phyloP scores from a whole-genome alignment of 2,113 vertebrate genomes.

The Ardeotis arabs region DNA sequence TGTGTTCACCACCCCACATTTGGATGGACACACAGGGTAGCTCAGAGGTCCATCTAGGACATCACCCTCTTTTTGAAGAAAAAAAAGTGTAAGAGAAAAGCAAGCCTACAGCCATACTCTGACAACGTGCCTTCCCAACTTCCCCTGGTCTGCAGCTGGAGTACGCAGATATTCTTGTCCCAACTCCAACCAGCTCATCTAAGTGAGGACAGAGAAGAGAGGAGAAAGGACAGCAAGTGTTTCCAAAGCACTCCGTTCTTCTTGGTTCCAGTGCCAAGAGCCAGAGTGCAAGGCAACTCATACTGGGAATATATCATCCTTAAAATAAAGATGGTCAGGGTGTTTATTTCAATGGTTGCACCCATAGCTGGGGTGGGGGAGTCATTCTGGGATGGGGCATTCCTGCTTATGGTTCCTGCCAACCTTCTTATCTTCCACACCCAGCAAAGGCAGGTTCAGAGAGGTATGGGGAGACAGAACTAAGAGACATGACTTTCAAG shows the following conservation, averaged over 20 bases:
- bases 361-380: neutral
- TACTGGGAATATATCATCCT: neutral
- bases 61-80: neutral
- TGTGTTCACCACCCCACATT: neutral
- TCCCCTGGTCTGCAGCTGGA: neutral
- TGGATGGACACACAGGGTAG: neutral
- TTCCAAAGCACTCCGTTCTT: neutral
- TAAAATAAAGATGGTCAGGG: neutral
- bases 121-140: neutral
- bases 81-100: neutral
- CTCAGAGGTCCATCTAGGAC: neutral
- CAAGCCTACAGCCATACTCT: neutral
- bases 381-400: neutral
- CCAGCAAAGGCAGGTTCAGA: neutral
- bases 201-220: neutral
- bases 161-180: accelerated
- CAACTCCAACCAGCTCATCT: neutral
- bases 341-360: neutral
- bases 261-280: neutral
- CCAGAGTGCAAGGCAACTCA: neutral
- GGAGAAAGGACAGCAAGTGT: neutral
- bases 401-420: neutral
- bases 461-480: neutral
- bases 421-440: neutral
- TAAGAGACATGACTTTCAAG: accelerated